Conservation (phyloP, 2,888 invertebrate species). For the Cremastobaeus sp. region DNA sequence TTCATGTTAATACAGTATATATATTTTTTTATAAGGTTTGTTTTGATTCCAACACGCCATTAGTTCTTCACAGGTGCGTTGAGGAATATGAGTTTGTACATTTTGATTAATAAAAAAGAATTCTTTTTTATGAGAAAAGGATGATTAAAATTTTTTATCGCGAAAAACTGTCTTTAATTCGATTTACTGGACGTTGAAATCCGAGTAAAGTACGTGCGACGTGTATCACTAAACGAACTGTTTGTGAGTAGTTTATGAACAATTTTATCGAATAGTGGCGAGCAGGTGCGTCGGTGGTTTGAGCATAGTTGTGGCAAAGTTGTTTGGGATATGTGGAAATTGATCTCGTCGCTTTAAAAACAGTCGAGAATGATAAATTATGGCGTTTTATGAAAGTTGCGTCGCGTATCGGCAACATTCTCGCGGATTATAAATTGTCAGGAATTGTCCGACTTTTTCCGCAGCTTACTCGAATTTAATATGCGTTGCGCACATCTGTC, state of each 20-base stretch:
- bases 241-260: conserved; percentile 47
- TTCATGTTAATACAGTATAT: too few relatives aligned
- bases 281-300: conserved; percentile 48
- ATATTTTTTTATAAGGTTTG: too few relatives aligned
- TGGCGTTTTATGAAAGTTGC: conserved; percentile 26
- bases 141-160: too few relatives aligned
- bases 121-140: too few relatives aligned
- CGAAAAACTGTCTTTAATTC: too few relatives aligned
- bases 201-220: background rate
- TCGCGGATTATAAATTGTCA: conserved; percentile 9
- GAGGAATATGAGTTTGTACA: too few relatives aligned
- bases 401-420: conserved; percentile 23
- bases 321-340: conserved; percentile 44
- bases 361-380: conserved; percentile 36
- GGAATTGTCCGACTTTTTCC: background rate
- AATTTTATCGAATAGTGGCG: conserved; percentile 50
- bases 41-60: too few relatives aligned
- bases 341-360: conserved; percentile 45
- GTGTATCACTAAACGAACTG: conserved; percentile 25
- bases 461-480: conserved; percentile 8
- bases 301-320: conserved; percentile 46
- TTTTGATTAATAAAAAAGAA: too few relatives aligned
- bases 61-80: too few relatives aligned
- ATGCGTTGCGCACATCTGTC: background rate
- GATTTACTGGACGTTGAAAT: conserved; percentile 3